A percentile compares a stretch with the other conserved stretches of the same genome.
phyloP scores from a whole-genome alignment of 2,888 invertebrate genomes.

The Griposia aprilina region DNA sequence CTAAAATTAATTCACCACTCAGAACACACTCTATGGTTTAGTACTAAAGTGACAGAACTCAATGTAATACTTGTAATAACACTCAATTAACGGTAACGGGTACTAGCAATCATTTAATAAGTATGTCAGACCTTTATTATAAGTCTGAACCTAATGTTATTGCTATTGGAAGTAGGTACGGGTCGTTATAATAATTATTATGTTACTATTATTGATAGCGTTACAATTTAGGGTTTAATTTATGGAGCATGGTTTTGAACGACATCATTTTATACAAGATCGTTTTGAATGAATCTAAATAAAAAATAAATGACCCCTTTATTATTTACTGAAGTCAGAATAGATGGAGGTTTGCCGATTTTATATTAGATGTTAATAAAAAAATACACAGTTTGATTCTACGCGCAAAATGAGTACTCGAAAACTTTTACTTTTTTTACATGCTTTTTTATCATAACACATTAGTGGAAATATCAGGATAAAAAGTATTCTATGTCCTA shows the following conservation, averaged over 20 bases:
- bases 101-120: conserved; percentile 7
- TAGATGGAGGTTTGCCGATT: background rate
- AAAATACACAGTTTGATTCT: no score
- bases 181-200: background rate
- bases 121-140: conserved; percentile 5
- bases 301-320: background rate
- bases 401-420: background rate
- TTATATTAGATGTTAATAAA: background rate
- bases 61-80: background rate
- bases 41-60: background rate
- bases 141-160: conserved; percentile 12
- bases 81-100: background rate
- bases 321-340: background rate
- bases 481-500: background rate
- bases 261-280: background rate
- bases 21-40: no score
- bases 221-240: background rate
- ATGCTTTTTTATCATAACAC: background rate
- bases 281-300: background rate
- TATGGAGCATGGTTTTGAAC: background rate
- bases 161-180: background rate
- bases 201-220: background rate
- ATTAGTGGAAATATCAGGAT: no score
- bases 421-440: background rate
- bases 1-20: background rate